A percentile compares a stretch with the other conserved stretches of the same genome.
phyloP scores from a whole-genome alignment of 2,888 invertebrate genomes.

The Microplitis deprimator region DNA sequence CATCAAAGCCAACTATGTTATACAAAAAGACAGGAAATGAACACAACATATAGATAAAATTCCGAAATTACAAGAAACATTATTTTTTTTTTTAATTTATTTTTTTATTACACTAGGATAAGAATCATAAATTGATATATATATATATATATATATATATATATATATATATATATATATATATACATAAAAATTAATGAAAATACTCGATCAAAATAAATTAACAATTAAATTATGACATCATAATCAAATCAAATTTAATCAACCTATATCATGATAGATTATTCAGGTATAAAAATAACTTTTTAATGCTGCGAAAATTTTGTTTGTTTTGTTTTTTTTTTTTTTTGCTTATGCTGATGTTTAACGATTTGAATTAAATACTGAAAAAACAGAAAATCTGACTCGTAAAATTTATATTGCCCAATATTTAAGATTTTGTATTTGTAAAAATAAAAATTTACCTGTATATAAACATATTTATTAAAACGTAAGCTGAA shows the following conservation, averaged over 20 bases:
- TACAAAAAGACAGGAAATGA: neutral
- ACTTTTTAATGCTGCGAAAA: neutral
- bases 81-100: neutral
- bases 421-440: neutral
- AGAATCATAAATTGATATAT: no score
- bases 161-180: no score
- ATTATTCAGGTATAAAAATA: no score
- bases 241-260: no score
- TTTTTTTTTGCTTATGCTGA: no score
- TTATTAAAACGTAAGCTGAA: neutral
- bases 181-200: no score
- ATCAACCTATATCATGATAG: no score
- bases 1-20: conserved; percentile 13
- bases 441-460: neutral
- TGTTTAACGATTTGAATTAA: neutral
- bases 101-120: neutral
- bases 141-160: no score
- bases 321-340: neutral
- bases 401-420: neutral
- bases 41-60: conserved; percentile 7
- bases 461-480: neutral
- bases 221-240: no score
- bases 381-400: neutral
- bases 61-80: neutral
- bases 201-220: no score